Evolutionary conservation across 2,113 vertebrate species (phyloP), one percentile per base, ranked within the genome.

Genomic region (Aphelocoma coerulescens): DNA sequence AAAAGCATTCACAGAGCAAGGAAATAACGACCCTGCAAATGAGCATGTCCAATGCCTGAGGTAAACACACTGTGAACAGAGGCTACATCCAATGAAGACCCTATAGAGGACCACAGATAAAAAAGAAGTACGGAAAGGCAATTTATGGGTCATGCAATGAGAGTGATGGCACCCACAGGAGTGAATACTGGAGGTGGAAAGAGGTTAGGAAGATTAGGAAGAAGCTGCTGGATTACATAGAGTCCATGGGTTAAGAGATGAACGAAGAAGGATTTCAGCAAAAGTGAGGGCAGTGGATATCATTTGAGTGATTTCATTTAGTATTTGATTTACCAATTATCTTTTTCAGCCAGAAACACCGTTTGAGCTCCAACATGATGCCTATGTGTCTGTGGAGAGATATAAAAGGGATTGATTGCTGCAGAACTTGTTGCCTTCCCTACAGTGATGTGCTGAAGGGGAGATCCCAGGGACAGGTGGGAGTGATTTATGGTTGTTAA

Each of bases 351-450:
- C 75, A 95, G 66, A 22, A 91, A 83, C 51, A 73, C 55, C 55
- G 71, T 90, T 51, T 54, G 78, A 94, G 63, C 55, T 95, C 44
- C 55, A 62, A 19, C 35, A 74, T 73, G 71, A 89, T 83, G 58
- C 15, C 71, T 91, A n/a, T 72, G 32, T 83, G 66, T 96, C 93
- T 94, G 51, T 62, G 48, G 78, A 96, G 88, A 80, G 54, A 68
- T 32, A 89, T 95, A 96, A 95, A 96, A 85, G 54, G 62, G 46
- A 96, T 73, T 94, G 94, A 97, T 89, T 89, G 89, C 85, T 73
- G 37, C 62, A 85, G 85, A 94, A 95, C 89, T 92, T 94, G 78
- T 91, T 95, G 85, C 74, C 91, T 95, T 95, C 77, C 77, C 89
- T 63, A 62, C 67, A 89, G 67, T 88, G 62, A 79, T 76, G 51